Evolutionary conservation across 1,140 invertebrate genomes (phyloP).

Genomic region (Drosophila sturtevanti): DNA sequence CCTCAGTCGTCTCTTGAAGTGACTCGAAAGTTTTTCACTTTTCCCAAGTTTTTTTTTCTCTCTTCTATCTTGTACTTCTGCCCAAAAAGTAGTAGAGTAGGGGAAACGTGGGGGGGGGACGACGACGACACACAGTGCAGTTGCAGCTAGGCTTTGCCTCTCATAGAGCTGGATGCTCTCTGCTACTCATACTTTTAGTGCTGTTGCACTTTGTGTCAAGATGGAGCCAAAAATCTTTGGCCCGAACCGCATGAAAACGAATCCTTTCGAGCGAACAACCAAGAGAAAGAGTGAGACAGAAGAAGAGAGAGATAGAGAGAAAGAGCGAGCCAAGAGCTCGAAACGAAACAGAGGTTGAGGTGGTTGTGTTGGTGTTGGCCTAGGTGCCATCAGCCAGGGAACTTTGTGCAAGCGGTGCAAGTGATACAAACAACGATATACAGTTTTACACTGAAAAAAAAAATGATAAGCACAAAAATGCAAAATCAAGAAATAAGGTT

Average conservation of each 20-base stretch:
- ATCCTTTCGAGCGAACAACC: slow-evolving; percentile 10
- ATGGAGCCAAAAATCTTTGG: slow-evolving; percentile 13
- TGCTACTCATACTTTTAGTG: not conserved
- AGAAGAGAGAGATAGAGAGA: not conserved
- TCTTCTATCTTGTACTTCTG: slow-evolving; percentile 4
- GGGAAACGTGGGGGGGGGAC: not conserved
- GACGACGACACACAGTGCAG: not conserved
- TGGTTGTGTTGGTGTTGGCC: not conserved
- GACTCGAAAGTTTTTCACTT: slow-evolving; percentile 56
- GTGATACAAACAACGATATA: slow-evolving; percentile 47
- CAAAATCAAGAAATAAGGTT: too few species aligned
- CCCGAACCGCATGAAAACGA: slow-evolving; percentile 11
- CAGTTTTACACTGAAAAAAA: slow-evolving; percentile 34
- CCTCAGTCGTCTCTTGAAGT: slow-evolving; percentile 13
- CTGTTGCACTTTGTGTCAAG: slow-evolving; percentile 13
- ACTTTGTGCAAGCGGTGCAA: slow-evolving; percentile 20
- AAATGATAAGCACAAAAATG: not conserved
- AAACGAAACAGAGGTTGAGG: slow-evolving; percentile 18
- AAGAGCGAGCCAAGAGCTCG: slow-evolving; percentile 28
- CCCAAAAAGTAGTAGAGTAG: too few species aligned
- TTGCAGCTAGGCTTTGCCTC: slow-evolving; percentile 9
- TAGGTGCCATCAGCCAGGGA: slow-evolving; percentile 7
- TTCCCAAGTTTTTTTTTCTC: slow-evolving; percentile 54
- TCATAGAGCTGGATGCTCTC: slow-evolving; percentile 1
- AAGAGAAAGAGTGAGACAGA: slow-evolving; percentile 4